Percentiles rank a stretch among this genome's conserved stretches.
phyloP scores from a whole-genome alignment of 2,797 vertebrate genomes.

The Morus bassanus region DNA sequence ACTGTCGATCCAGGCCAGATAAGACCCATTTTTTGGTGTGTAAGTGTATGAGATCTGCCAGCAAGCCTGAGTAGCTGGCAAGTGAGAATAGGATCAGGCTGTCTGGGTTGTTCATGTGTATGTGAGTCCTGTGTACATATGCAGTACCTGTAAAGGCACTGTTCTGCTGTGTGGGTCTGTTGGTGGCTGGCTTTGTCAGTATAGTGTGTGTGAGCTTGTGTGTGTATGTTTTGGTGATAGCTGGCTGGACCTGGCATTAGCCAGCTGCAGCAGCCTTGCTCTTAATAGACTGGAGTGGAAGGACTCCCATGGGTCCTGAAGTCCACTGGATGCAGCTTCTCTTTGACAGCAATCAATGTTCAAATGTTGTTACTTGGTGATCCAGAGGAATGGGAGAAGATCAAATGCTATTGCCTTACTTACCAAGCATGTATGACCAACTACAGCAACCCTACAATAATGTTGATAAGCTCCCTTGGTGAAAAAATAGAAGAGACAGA shows the following conservation, averaged over 20 bases:
- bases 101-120: not conserved
- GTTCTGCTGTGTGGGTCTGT: not conserved
- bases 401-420: not conserved
- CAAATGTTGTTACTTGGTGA: not conserved
- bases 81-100: not conserved
- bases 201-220: not conserved
- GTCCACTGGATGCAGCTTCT: not conserved
- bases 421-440: not conserved
- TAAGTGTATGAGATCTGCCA: not conserved
- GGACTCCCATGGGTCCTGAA: not conserved
- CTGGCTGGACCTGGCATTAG: not conserved
- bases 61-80: not conserved
- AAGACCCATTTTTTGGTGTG: not conserved
- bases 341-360: not conserved
- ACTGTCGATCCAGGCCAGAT: not conserved
- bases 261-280: not conserved
- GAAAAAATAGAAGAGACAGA: not conserved
- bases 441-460: not conserved
- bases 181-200: not conserved
- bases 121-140: rapidly evolving
- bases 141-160: not conserved
- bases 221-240: not conserved
- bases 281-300: not conserved
- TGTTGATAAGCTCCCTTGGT: not conserved
- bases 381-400: not conserved